These are phyloP conservation scores for Maniola jurtina DNA, from an alignment of 1,140 invertebrate species.

Conservation along the genomic window DNA sequence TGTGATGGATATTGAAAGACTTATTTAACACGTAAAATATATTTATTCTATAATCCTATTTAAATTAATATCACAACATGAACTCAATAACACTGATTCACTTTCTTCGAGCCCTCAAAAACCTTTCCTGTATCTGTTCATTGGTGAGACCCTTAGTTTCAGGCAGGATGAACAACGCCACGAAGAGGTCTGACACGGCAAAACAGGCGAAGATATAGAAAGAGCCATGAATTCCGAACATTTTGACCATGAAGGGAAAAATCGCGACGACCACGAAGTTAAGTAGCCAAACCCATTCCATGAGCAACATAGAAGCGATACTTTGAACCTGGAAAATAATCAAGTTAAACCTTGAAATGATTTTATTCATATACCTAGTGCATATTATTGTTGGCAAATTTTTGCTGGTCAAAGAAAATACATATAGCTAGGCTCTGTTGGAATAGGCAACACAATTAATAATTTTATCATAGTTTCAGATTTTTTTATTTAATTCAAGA, in stretches of 20 bases:
- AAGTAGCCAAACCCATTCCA: constrained; percentile 65
- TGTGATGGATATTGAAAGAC: too few species aligned
- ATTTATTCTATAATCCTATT: too few species aligned
- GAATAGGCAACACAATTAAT: too few species aligned
- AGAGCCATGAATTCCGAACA: constrained; percentile 51
- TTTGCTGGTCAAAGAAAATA: too few species aligned
- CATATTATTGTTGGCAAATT: too few species aligned
- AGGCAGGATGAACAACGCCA: constrained; percentile 82
- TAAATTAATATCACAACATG: not conserved
- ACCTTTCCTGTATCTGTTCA: constrained; percentile 81
- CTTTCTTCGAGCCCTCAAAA: constrained; percentile 35
- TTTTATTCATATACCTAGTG: too few species aligned
- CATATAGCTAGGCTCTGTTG: too few species aligned
- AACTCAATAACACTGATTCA: not conserved
- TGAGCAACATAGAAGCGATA: constrained; percentile 54
- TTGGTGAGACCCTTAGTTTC: constrained; percentile 87
- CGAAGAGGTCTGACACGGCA: constrained; percentile 74
- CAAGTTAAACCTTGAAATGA: not conserved
- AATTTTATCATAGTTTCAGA: too few species aligned
- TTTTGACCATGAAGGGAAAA: constrained; percentile 50
- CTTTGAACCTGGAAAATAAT: constrained; percentile 56
- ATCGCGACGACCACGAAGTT: constrained; percentile 60
- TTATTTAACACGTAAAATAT: too few species aligned
- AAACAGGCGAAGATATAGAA: constrained; percentile 60
- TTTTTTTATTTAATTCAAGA: too few species aligned